Evolutionary conservation across 2,113 vertebrate genomes (phyloP), one percentile per base, ranked within the genome.

Genomic region (Indicator indicator): DNA sequence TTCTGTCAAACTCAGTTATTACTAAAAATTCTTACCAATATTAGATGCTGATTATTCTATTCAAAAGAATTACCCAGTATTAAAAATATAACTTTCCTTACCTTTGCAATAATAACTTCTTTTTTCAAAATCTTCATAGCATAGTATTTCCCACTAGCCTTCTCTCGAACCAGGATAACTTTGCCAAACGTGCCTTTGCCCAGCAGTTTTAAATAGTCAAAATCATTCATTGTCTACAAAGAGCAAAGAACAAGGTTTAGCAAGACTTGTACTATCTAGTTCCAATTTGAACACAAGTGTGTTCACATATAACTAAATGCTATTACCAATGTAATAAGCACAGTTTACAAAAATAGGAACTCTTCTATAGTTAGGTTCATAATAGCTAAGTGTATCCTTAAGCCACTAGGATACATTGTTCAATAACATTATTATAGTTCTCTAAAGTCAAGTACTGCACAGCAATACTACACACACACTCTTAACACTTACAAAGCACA

Each of bases 81-180:
- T 90, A 85, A 55, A 86, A 92, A 12, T 82, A 42, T 2, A 90
- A 36, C 9, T 8, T 58, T 74, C 72, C 86, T 91, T 96, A 99
- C 99, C 99, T 99, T 99, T 96, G 99, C 99, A 96, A 99, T 99
- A 97, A 99, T 99, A 76, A 99, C 99, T 98, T 99, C 99, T 97
- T 99, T 99, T 97, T 99, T 99, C 89, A 99, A 98, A 96, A 99
- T 99, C 97, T 99, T 99, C 99, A 99, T 99, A 95, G 99, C 99
- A 54, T 99, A 99, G 63, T 99, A 99, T 97, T 99, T 99, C 52
- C 99, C 99, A 91, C 98, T 99, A 97, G 99, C 99, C 88, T 99
- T 99, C 98, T 99, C 99, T 95, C 99, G 98, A 85, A 99, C 99
- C 88, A 99, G 98, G 97, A 99, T 99, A 86, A 99, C 99, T 98